Conservation (phyloP, 2,797 vertebrate species). For the Sphenodon punctatus region DNA sequence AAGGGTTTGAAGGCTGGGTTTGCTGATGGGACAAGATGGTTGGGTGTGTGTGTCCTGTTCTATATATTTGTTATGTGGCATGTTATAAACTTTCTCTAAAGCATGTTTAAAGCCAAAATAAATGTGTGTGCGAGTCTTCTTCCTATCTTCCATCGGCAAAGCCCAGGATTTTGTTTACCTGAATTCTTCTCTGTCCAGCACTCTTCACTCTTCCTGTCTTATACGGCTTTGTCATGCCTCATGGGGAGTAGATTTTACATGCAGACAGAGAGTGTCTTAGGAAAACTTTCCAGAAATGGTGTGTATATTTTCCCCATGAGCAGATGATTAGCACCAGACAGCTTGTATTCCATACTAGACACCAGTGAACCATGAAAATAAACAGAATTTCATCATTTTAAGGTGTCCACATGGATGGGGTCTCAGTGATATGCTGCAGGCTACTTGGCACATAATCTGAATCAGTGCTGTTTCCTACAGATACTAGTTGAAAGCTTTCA, state of each 20-base stretch:
- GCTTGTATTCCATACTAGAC: background rate
- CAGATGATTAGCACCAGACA: background rate
- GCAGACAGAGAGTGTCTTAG: background rate
- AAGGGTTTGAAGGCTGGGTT: too few species aligned
- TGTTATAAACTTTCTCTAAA: too few species aligned
- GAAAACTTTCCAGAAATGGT: background rate
- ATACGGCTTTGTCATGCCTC: background rate
- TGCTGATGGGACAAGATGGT: too few species aligned
- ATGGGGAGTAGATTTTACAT: background rate
- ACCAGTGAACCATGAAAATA: background rate
- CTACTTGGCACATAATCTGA: background rate
- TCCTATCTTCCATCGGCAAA: too few species aligned
- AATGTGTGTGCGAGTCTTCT: too few species aligned
- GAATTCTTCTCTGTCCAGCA: background rate
- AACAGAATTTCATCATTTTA: background rate
- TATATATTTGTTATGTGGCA: too few species aligned
- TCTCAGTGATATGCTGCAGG: background rate
- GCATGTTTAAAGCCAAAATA: too few species aligned
- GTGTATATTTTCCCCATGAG: accelerated
- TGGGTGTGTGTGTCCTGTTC: too few species aligned
- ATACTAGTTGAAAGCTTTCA: background rate
- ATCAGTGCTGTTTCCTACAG: background rate
- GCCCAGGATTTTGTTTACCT: too few species aligned
- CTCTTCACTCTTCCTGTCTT: background rate
- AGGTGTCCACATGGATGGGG: background rate